Base-by-base conservation (phyloP, 2,797 vertebrate species). In the Euthynnus affinis region DNA sequence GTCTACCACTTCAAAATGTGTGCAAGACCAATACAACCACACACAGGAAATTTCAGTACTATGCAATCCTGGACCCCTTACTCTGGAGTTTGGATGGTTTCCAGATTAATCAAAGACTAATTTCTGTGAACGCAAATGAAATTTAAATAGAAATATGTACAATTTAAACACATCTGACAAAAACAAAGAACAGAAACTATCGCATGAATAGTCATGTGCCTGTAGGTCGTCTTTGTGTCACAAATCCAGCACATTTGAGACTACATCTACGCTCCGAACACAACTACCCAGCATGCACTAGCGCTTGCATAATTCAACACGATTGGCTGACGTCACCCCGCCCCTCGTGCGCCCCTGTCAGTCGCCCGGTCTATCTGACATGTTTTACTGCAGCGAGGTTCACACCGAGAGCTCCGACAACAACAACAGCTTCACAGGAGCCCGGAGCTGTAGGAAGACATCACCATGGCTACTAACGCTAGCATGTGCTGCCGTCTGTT, bases 261-360 rank as follows among this genome's bases (percentile, higher is more conserved):
- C 37, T 40, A 12, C 40, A 4, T 22, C 9, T 3, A 0, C 7
- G 9, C 17, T 29, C 2, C 2, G 0, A n/a, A 94, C 91, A 86
- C 77, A 88, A 83, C 1, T 94, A 88, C 90, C 92, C 89, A 87
- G 42, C 4, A 13, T 78, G 59, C 88, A 63, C 6, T n/a, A 17
- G 7, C 0, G 1, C 6, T 0, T 2, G 4, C 32, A 55, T 60
- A 18, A 0, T 14, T n/a, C 42, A 3, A 1, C 5, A 0, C 12
- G 57, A 91, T 93, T 92, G 92, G 90, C 63, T 76, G 74, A 46
- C 22, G 18, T 32, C 9, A 10, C 20, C 52, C 49, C 77, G 74
- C 86, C 84, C 68, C 63, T 52, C 0, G 0, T 7, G 12, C 2
- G 1, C 8, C 48, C 34, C 25, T 27, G 55, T n/a, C 25, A 14